A percentile compares a stretch with the other conserved stretches of the same genome.
Evolutionary conservation across 2,113 vertebrate genomes (phyloP).

Genomic region (Embiotoca jacksoni): DNA sequence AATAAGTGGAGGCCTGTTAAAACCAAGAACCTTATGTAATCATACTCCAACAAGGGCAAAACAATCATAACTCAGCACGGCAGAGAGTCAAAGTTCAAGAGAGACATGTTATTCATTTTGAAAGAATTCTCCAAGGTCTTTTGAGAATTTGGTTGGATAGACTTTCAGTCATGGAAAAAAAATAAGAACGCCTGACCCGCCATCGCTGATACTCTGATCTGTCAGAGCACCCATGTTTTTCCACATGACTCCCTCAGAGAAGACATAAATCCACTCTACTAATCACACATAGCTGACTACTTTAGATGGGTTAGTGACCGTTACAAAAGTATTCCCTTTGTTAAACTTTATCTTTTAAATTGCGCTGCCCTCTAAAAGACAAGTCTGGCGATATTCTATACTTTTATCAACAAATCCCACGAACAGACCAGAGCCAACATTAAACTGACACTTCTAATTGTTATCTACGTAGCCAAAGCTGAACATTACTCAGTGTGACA

Average conservation of each 20-base stretch:
- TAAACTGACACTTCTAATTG: no score
- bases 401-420: neutral
- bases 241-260: conserved; percentile 25
- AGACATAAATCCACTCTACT: conserved; percentile 17
- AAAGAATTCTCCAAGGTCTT: conserved; percentile 61
- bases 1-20: conserved; percentile 59
- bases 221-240: conserved; percentile 40
- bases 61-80: conserved; percentile 68
- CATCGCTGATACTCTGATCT: conserved; percentile 33
- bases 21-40: conserved; percentile 77
- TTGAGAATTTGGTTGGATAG: conserved; percentile 32
- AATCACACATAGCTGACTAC: conserved; percentile 1
- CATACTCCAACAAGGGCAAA: conserved; percentile 72
- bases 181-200: conserved; percentile 36
- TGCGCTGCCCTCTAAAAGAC: neutral
- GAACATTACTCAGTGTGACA: neutral
- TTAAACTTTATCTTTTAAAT: neutral
- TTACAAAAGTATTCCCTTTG: neutral
- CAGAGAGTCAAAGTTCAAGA: conserved; percentile 76
- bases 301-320: neutral
- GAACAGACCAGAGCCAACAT: neutral
- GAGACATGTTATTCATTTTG: conserved; percentile 75
- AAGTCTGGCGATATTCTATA: neutral
- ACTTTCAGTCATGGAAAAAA: conserved; percentile 31
- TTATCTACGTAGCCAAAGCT: neutral